phyloP scores from a whole-genome alignment of 2,797 vertebrate genomes.

The Xenopus petersii region DNA sequence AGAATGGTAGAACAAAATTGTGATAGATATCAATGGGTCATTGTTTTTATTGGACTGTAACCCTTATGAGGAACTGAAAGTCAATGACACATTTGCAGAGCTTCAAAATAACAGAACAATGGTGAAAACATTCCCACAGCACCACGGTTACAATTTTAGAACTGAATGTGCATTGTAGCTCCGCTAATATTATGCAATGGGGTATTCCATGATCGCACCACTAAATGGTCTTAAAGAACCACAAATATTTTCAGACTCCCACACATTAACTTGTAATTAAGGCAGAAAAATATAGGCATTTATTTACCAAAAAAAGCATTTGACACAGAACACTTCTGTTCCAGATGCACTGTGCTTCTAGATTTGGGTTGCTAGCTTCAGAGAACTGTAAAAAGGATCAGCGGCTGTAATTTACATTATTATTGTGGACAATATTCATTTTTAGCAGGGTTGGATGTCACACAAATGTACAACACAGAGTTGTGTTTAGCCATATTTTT shows the following conservation, averaged over 20 bases:
- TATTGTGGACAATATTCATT: too few species aligned
- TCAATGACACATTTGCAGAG: conserved; percentile 19
- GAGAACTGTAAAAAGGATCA: too few species aligned
- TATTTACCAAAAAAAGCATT: neutral
- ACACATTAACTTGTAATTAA: conserved; percentile 29
- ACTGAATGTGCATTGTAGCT: conserved; percentile 29
- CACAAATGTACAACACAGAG: too few species aligned
- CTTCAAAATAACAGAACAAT: conserved; percentile 18
- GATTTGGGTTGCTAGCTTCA: too few species aligned
- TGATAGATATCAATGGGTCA: conserved; percentile 29
- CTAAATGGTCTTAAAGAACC: conserved; percentile 19
- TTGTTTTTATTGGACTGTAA: conserved; percentile 26
- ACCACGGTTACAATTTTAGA: conserved; percentile 23
- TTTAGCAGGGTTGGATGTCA: too few species aligned
- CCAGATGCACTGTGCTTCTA: too few species aligned
- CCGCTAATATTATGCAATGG: conserved; percentile 35
- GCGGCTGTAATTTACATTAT: too few species aligned
- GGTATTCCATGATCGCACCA: conserved; percentile 15
- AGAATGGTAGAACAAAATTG: conserved; percentile 33
- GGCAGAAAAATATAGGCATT: conserved; percentile 31
- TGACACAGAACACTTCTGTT: too few species aligned
- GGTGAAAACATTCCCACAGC: conserved; percentile 38
- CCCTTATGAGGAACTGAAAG: conserved; percentile 28
- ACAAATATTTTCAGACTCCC: conserved; percentile 35
- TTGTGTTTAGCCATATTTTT: too few species aligned